Conservation (phyloP, 2,888 invertebrate genomes). For the Nineta flava region DNA sequence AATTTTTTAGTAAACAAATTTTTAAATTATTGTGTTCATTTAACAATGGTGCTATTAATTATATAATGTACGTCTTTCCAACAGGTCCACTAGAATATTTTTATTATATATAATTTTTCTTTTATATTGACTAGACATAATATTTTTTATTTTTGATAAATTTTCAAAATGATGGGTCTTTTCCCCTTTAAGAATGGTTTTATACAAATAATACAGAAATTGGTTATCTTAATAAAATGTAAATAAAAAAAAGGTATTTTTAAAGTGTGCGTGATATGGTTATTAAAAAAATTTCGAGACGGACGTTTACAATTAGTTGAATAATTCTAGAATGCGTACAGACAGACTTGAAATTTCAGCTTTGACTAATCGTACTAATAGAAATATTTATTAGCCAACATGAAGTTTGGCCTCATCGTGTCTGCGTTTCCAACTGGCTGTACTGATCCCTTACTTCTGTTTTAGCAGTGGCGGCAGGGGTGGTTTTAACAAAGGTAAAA, state of each 20-base stretch:
- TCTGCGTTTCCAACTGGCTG: constrained; percentile 17
- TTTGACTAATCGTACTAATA: not conserved
- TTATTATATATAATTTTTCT: not conserved
- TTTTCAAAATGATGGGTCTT: not conserved
- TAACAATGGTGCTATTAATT: not conserved
- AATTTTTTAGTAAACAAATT: not conserved
- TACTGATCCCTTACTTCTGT: constrained; percentile 71
- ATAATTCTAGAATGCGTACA: not conserved
- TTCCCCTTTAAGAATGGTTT: too few species aligned
- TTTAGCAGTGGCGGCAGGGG: constrained; percentile 90
- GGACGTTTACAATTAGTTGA: not conserved
- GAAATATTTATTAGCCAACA: constrained; percentile 8
- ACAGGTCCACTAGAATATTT: constrained; percentile 2
- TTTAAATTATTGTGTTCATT: not conserved
- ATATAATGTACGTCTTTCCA: constrained; percentile 2
- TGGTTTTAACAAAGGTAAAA: constrained; percentile 95
- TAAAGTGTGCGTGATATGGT: not conserved
- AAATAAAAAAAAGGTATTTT: not conserved
- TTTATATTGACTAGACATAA: not conserved
- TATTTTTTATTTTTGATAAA: not conserved
- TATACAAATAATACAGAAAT: not conserved
- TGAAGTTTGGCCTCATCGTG: constrained; percentile 10
- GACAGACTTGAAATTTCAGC: not conserved
- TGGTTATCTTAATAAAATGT: not conserved
- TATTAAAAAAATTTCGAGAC: not conserved